Evolutionary conservation across 37 sponge, comb jelly and placozoan species (phyloP).

Genomic region (Cladorhizidae sp.): DNA sequence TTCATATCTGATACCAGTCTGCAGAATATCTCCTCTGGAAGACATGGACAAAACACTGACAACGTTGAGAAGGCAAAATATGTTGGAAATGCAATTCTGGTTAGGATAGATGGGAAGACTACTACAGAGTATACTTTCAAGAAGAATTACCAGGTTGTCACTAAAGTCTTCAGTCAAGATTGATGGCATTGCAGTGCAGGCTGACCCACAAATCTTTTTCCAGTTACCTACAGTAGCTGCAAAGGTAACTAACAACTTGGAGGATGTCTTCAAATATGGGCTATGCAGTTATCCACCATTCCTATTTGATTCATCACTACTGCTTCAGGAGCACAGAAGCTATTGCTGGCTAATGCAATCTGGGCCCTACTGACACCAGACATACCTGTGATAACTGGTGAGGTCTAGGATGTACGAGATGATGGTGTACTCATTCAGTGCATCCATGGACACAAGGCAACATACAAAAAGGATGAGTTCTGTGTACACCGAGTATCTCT

Average conservation of each 20-base stretch:
- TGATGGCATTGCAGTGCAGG: conserved; percentile 20
- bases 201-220: conserved; percentile 43
- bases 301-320: too few relatives aligned
- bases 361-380: too few relatives aligned
- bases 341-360: too few relatives aligned
- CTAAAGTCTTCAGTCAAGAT: conserved; percentile 23
- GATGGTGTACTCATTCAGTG: too few relatives aligned
- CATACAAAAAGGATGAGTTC: too few relatives aligned
- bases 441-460: too few relatives aligned
- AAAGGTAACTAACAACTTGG: conserved; percentile 18
- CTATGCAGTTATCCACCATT: conserved; percentile 43
- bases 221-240: conserved; percentile 39
- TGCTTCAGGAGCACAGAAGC: too few relatives aligned
- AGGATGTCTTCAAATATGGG: too few relatives aligned
- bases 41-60: conserved; percentile 32
- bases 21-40: too few relatives aligned
- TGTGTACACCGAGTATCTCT: too few relatives aligned
- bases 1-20: conserved; percentile 48
- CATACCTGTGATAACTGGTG: too few relatives aligned
- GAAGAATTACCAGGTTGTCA: conserved; percentile 40
- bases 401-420: too few relatives aligned
- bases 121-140: conserved; percentile 39
- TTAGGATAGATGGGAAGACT: conserved; percentile 29
- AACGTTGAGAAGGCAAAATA: conserved; percentile 11
- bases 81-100: conserved; percentile 28